A percentile compares a stretch with the other conserved stretches of the same genome.
These are phyloP conservation scores for Aspidiotus rigidus DNA, from an alignment of 2,888 invertebrate species.

Conservation along the genomic window DNA sequence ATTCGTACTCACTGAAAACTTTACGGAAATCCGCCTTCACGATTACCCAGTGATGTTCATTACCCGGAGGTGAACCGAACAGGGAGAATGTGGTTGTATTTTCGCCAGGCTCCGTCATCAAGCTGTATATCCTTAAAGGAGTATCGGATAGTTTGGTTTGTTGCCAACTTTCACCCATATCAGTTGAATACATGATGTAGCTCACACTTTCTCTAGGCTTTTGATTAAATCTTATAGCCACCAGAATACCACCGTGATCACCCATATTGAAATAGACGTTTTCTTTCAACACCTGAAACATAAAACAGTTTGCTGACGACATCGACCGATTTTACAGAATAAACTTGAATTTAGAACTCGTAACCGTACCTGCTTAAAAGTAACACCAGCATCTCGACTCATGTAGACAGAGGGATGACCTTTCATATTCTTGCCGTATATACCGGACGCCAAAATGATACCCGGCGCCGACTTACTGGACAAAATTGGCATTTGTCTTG, in stretches of 20 bases:
- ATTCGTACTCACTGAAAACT: slow-evolving; percentile 47
- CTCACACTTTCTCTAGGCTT: slow-evolving; percentile 61
- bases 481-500: slow-evolving; percentile 64
- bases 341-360: not conserved
- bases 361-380: slow-evolving; percentile 61
- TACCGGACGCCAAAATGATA: slow-evolving; percentile 76
- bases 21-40: slow-evolving; percentile 56
- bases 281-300: slow-evolving; percentile 54
- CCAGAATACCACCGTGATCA: slow-evolving; percentile 80
- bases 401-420: slow-evolving; percentile 72
- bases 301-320: slow-evolving; percentile 10
- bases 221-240: slow-evolving; percentile 74
- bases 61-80: slow-evolving; percentile 69
- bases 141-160: slow-evolving; percentile 60
- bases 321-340: not conserved
- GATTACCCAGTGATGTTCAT: slow-evolving; percentile 78
- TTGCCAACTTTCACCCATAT: slow-evolving; percentile 76
- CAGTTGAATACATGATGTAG: slow-evolving; percentile 70
- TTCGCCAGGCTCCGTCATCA: slow-evolving; percentile 91
- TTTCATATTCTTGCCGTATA: slow-evolving; percentile 65
- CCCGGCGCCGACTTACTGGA: slow-evolving; percentile 81
- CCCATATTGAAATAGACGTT: slow-evolving; percentile 81
- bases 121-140: slow-evolving; percentile 72
- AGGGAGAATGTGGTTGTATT: slow-evolving; percentile 84
- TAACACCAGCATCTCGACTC: slow-evolving; percentile 70